Percentiles rank a stretch among this genome's conserved stretches.
phyloP scores from a whole-genome alignment of 1,140 invertebrate genomes.

The Galendromus occidentalis region DNA sequence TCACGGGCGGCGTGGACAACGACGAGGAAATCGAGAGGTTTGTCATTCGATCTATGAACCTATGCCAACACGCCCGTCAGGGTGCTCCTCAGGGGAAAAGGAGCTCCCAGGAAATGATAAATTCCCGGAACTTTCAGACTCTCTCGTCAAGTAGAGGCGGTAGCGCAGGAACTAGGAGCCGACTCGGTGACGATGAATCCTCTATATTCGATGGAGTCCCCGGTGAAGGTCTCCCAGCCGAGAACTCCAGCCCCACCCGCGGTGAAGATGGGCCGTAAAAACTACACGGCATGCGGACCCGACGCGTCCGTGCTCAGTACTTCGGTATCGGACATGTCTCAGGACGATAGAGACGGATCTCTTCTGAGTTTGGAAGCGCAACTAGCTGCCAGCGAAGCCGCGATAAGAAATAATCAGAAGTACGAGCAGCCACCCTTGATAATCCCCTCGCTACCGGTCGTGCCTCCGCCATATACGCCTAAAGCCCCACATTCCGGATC shows the following conservation, averaged over 20 bases:
- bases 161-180: background rate
- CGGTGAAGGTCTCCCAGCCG: constrained; percentile 11
- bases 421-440: background rate
- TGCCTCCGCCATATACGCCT: background rate
- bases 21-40: constrained; percentile 9
- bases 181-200: constrained; percentile 4
- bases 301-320: constrained; percentile 16
- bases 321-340: constrained; percentile 15
- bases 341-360: constrained; percentile 15
- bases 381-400: constrained; percentile 26
- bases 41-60: no score
- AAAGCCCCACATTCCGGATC: constrained; percentile 11
- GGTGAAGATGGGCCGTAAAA: constrained; percentile 27
- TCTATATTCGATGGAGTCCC: constrained; percentile 4
- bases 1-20: background rate
- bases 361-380: constrained; percentile 28
- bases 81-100: no score
- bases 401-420: background rate
- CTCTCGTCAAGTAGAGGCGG: background rate
- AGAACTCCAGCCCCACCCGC: constrained; percentile 22
- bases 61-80: no score
- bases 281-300: constrained; percentile 21
- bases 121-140: background rate
- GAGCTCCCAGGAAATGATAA: no score
- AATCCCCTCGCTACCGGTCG: background rate